Evolutionary conservation across 2,888 invertebrate species (phyloP).

Genomic region (Aphelenchoides bicaudatus): DNA sequence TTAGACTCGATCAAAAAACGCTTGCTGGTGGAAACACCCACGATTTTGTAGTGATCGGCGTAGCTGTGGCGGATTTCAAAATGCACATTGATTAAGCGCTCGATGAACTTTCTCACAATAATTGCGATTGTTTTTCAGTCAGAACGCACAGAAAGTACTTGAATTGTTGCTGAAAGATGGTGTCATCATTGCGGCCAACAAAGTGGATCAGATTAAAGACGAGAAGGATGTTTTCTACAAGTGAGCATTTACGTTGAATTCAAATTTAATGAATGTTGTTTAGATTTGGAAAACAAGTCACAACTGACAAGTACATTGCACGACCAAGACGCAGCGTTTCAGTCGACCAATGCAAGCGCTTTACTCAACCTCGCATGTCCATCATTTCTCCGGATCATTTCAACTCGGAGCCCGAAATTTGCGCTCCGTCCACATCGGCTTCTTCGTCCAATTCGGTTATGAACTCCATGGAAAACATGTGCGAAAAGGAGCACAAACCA

Average conservation of each 20-base stretch:
- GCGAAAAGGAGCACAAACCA: neutral
- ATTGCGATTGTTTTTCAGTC: too few relatives aligned
- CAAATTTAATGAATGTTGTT: neutral
- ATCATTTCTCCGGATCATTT: neutral
- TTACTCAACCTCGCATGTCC: slow-evolving; percentile 11
- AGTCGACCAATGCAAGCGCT: neutral
- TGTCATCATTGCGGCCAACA: too few relatives aligned
- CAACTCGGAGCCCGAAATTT: neutral
- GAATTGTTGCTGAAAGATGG: too few relatives aligned
- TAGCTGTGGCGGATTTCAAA: too few relatives aligned
- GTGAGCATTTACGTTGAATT: slow-evolving; percentile 3
- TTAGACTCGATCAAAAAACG: too few relatives aligned
- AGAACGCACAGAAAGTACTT: too few relatives aligned
- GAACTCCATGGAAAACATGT: neutral
- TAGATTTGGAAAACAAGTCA: slow-evolving; percentile 10
- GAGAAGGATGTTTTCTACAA: slow-evolving; percentile 14
- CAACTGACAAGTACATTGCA: slow-evolving; percentile 1
- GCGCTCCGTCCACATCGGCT: neutral
- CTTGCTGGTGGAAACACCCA: too few relatives aligned
- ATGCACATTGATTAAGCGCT: too few relatives aligned
- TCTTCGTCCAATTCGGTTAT: neutral
- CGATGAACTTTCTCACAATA: too few relatives aligned
- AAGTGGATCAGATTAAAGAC: too few relatives aligned
- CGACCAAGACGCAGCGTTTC: slow-evolving; percentile 13
- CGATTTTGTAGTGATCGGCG: too few relatives aligned